Evolutionary conservation across 2,113 vertebrate genomes (phyloP).

Genomic region (Setophaga kirtlandii): DNA sequence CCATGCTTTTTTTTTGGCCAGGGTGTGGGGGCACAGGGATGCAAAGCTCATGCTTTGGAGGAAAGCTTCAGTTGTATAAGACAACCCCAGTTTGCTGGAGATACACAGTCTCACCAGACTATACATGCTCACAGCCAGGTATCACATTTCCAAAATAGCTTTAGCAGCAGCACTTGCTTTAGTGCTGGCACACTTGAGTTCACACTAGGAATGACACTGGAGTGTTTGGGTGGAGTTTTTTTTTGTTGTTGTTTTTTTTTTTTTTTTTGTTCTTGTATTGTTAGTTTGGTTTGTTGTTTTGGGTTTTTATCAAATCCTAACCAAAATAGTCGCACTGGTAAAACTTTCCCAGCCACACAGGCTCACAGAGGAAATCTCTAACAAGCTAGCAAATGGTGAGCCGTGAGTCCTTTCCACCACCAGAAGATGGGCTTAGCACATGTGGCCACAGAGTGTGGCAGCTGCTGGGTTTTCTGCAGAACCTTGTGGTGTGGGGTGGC

Average conservation of each 20-base stretch:
- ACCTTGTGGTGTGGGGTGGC: fast-evolving
- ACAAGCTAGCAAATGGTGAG: not conserved
- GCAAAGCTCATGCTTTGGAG: not conserved
- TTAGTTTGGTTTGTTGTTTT: not conserved
- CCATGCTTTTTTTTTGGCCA: not conserved
- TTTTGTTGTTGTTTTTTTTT: not conserved
- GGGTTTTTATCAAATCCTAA: not conserved
- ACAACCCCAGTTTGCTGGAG: not conserved
- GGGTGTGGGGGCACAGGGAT: not conserved
- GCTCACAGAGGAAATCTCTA: not conserved
- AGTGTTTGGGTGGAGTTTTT: not conserved
- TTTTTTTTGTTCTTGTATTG: not conserved
- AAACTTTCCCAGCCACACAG: not conserved
- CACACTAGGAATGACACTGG: not conserved
- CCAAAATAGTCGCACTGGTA: not conserved
- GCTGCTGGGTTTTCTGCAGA: not conserved
- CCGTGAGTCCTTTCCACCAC: not conserved
- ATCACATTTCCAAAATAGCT: not conserved
- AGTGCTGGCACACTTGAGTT: not conserved
- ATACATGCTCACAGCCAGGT: not conserved
- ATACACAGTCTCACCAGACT: not conserved
- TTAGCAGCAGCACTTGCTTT: not conserved
- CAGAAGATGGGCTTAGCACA: not conserved
- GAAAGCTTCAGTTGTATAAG: not conserved
- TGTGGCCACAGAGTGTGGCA: not conserved